Evolutionary conservation across 1,140 invertebrate genomes (phyloP).

Genomic region (Aphelenchoides avenae): DNA sequence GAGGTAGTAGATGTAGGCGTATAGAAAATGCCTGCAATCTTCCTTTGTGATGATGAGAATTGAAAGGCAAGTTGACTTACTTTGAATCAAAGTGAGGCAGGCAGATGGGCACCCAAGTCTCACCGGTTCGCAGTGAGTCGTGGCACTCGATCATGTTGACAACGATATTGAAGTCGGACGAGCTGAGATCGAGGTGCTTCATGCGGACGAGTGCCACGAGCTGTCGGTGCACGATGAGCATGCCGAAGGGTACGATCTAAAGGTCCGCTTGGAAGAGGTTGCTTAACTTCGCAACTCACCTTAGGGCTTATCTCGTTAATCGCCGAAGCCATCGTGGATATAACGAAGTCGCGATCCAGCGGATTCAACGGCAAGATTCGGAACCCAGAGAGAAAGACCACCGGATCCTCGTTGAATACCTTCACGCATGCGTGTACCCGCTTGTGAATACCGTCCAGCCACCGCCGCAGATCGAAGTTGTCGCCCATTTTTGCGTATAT

Average conservation of each 20-base stretch:
- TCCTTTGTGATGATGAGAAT: slow-evolving; percentile 6
- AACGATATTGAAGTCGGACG: slow-evolving; percentile 43
- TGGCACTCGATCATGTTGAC: slow-evolving; percentile 50
- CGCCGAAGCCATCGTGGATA: slow-evolving; percentile 33
- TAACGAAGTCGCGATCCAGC: slow-evolving; percentile 41
- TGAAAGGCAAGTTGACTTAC: slow-evolving; percentile 10
- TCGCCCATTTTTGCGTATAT: slow-evolving; percentile 30
- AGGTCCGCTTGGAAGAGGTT: neutral
- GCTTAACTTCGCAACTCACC: slow-evolving; percentile 19
- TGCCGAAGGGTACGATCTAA: slow-evolving; percentile 44
- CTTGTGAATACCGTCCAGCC: slow-evolving; percentile 31
- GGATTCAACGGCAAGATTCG: slow-evolving; percentile 39
- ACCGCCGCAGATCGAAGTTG: slow-evolving; percentile 43
- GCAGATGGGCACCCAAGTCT: slow-evolving; percentile 46
- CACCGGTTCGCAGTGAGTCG: slow-evolving; percentile 28
- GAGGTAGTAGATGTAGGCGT: slow-evolving; percentile 48
- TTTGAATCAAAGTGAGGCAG: slow-evolving; percentile 43
- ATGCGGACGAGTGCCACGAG: slow-evolving; percentile 43
- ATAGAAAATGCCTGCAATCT: slow-evolving; percentile 28
- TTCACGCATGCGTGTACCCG: slow-evolving; percentile 38
- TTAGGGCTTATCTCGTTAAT: slow-evolving; percentile 41
- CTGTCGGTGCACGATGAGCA: slow-evolving; percentile 43
- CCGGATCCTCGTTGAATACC: slow-evolving; percentile 45
- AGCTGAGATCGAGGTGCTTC: slow-evolving; percentile 34
- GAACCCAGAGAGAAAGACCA: slow-evolving; percentile 41